A percentile compares a stretch with the other conserved stretches of the same genome.
These are phyloP conservation scores for Dendrophyllia cribrosa DNA, from an alignment of 64 coral and sea anemone species.

Conservation along the genomic window DNA sequence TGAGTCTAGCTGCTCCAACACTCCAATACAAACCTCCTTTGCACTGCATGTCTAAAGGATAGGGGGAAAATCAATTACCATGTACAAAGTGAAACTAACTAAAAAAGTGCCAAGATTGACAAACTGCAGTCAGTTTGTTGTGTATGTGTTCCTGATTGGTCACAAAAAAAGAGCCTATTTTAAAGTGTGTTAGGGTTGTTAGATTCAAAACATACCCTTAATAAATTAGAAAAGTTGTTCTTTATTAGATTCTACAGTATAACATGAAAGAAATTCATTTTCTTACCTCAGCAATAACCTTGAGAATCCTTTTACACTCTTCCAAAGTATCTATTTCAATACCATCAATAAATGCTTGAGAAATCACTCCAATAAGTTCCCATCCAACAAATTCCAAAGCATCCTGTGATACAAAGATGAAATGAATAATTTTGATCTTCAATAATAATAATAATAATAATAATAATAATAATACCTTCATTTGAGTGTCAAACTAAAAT, in stretches of 20 bases:
- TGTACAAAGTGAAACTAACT: too few relatives aligned
- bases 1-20: constrained; percentile 53
- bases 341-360: constrained; percentile 10
- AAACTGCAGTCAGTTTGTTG: too few relatives aligned
- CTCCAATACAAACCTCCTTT: constrained; percentile 74
- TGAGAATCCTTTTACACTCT: constrained; percentile 14
- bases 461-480: too few relatives aligned
- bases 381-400: constrained; percentile 71
- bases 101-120: too few relatives aligned
- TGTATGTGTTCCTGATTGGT: too few relatives aligned
- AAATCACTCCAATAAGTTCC: constrained; percentile 65
- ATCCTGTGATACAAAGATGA: constrained; percentile 12
- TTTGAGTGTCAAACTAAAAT: too few relatives aligned
- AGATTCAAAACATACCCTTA: too few relatives aligned
- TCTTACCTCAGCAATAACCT: constrained; percentile 60
- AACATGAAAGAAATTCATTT: neutral
- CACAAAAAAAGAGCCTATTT: too few relatives aligned
- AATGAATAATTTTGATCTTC: too few relatives aligned
- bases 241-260: neutral
- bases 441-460: too few relatives aligned
- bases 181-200: too few relatives aligned
- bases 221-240: too few relatives aligned
- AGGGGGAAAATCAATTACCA: neutral
- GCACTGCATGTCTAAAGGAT: constrained; percentile 53
- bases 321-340: neutral